Conservation (phyloP, 2,797 vertebrate genomes). For the Trachops cirrhosus region DNA sequence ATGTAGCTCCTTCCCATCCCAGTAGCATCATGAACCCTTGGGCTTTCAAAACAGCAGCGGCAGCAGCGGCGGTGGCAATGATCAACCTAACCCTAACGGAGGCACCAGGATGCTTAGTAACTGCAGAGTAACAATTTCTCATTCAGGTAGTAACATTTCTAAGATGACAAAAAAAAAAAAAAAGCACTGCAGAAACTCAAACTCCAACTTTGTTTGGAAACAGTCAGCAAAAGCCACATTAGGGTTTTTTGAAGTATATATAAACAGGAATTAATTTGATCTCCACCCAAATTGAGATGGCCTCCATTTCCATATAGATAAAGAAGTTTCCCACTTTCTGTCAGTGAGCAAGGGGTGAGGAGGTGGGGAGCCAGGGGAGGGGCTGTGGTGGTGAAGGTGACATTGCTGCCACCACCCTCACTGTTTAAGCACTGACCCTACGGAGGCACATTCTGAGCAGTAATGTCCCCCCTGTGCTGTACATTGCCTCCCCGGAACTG, state of each 20-base stretch:
- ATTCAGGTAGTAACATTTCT: not conserved
- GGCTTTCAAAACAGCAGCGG: not conserved
- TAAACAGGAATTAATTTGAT: not conserved
- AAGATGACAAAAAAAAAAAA: not conserved
- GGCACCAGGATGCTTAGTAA: not conserved
- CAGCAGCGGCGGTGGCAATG: not conserved
- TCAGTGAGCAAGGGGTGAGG: not conserved
- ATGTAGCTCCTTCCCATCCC: not conserved
- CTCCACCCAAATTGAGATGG: not conserved
- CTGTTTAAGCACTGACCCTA: not conserved
- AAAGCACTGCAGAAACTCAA: not conserved
- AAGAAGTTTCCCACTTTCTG: not conserved
- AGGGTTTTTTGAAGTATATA: not conserved
- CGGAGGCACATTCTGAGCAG: not conserved
- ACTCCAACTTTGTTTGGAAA: not conserved
- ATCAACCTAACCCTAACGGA: not conserved
- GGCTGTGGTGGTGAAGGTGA: no score
- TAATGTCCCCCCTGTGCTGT: not conserved
- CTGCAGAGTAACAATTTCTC: not conserved
- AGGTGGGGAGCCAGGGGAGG: not conserved
- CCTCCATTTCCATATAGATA: not conserved
- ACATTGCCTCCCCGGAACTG: not conserved
- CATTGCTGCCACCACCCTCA: accelerated
- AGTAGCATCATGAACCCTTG: not conserved
- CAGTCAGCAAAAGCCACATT: not conserved